Evolutionary conservation across 2,113 vertebrate species (phyloP), one percentile per base, ranked within the genome.

Genomic region (Pomatostomus ruficeps): DNA sequence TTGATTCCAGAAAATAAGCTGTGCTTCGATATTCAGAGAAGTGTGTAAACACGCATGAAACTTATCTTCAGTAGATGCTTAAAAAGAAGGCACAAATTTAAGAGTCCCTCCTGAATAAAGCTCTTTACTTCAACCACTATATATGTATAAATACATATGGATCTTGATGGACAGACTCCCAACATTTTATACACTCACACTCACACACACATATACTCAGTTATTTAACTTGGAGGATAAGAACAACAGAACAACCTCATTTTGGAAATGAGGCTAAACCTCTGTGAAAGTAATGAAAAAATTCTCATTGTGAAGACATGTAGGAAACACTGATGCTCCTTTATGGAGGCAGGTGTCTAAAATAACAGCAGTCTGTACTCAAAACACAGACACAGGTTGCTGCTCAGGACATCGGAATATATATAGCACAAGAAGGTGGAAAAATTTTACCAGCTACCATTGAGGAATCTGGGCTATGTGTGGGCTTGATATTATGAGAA

Each of bases 391-490:
- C 74, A 57, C 36, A 85, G 72, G 36, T 61, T 94, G 73, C 77
- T 93, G 48, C 70, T 89, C 36, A 78, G 85, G 89, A 82, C 84
- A 46, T 7, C 49, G 29, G 31, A 79, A 89, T 88, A 95, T 77
- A 70, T 93, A 80, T 58, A 95, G 88, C 57, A 63, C 33, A 38
- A 63, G 88, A 88, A 93, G 48, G 67, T 86, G 75, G 68, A 74
- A 86, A 88, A 84, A 57, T 59, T 84, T 94, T 68, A 88, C 19
- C 71, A 88, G 82, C 66, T 85, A 90, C 79, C 57, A 91, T 54
- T 97, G 51, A 94, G 36, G 55, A 89, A 93, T 93, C 92, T 85
- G 67, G 72, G 75, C 59, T 95, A 49, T 80, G 76, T 86, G 63
- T 91, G 72, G 63, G 40, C 71, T 72, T 80, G 82, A 59, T 84